phyloP scores from a whole-genome alignment of 2,113 vertebrate genomes.

The Perca fluviatilis region DNA sequence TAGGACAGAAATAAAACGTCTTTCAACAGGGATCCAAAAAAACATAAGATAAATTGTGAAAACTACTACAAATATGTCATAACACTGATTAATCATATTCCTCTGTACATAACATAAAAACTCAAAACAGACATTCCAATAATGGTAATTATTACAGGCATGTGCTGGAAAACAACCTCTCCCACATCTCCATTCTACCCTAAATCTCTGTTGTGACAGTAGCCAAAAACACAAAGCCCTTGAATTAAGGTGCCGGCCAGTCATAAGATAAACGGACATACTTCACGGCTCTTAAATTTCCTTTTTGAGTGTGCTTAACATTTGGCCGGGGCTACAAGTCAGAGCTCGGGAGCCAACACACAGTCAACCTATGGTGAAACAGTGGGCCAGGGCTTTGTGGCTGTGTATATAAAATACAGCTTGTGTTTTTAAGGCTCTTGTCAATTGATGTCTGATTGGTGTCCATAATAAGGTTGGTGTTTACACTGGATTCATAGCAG shows the following conservation, averaged over 20 bases:
- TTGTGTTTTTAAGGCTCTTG: conserved; percentile 21
- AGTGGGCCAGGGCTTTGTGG: background rate
- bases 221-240: conserved; percentile 53
- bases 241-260: conserved; percentile 57
- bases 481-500: conserved; percentile 20
- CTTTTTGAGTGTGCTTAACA: conserved; percentile 53
- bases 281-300: conserved; percentile 56
- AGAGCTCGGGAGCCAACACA: background rate
- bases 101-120: conserved; percentile 31
- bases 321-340: conserved; percentile 21
- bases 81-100: background rate
- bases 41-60: background rate
- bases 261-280: conserved; percentile 70
- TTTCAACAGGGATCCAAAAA: background rate
- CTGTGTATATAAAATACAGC: conserved; percentile 26
- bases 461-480: conserved; percentile 11
- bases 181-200: conserved; percentile 3
- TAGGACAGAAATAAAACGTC: background rate
- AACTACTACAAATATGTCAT: background rate
- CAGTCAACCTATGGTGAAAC: conserved; percentile 3
- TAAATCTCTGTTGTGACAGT: conserved; percentile 56
- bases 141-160: conserved; percentile 3
- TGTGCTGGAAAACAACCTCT: conserved; percentile 23
- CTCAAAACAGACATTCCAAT: conserved; percentile 29
- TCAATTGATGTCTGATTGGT: conserved; percentile 29